Conservation (phyloP, 2,797 vertebrate genomes). For the Peromyscus aztecus region DNA sequence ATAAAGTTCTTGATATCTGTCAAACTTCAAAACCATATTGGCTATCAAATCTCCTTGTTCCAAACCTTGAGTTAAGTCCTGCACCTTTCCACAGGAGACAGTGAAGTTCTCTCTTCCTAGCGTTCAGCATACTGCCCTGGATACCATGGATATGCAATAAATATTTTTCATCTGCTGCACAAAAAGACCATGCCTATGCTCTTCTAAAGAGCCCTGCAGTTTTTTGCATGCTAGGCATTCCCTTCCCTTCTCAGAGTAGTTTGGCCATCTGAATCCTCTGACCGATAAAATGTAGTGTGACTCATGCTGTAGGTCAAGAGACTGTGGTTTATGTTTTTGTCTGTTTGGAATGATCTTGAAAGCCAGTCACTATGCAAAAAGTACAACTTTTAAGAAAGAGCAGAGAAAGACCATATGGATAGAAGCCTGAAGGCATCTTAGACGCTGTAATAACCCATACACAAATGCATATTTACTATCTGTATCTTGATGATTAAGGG, state of each 20-base stretch:
- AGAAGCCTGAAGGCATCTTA: background rate
- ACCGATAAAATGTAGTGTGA: background rate
- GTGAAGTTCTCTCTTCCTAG: background rate
- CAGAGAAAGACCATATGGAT: background rate
- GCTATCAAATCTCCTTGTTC: background rate
- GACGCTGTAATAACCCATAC: background rate
- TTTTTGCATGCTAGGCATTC: background rate
- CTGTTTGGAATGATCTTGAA: background rate
- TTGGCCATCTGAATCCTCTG: background rate
- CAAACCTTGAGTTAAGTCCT: background rate
- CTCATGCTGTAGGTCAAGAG: background rate
- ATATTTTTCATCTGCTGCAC: background rate
- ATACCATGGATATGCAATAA: background rate
- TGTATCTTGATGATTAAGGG: background rate
- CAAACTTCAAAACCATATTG: background rate
- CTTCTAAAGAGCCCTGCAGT: background rate
- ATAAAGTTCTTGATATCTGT: background rate
- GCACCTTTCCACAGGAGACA: background rate
- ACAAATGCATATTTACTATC: background rate
- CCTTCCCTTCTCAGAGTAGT: background rate
- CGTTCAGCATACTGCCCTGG: background rate
- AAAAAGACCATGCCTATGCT: background rate
- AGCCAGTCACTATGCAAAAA: background rate
- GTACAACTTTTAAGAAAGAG: background rate
- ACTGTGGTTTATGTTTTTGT: background rate